Conservation (phyloP, 2,113 vertebrate genomes). For the Anthoscopus minutus region DNA sequence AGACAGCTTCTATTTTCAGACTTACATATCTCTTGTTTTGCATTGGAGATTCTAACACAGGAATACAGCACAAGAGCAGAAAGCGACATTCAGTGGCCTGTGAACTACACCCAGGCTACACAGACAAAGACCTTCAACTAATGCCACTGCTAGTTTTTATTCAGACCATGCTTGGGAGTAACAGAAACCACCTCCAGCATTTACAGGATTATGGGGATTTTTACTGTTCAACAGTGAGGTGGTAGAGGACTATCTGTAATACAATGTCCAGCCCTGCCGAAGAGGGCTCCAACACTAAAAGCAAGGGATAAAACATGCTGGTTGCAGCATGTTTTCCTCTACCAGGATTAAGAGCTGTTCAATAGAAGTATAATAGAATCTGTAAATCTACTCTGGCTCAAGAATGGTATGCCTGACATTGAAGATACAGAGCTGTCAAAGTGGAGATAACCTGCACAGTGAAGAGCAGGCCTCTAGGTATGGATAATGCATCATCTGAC, state of each 20-base stretch:
- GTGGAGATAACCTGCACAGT: constrained; percentile 51
- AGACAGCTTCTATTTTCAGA: not conserved
- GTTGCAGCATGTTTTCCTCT: constrained; percentile 65
- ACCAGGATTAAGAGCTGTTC: constrained; percentile 71
- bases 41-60: not conserved
- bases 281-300: constrained; percentile 39
- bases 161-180: not conserved
- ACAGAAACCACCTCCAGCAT: not conserved
- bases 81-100: not conserved
- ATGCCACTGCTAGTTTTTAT: not conserved
- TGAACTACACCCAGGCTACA: not conserved
- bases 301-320: constrained; percentile 67
- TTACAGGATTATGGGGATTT: not conserved
- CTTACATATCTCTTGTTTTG: not conserved
- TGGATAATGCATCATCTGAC: constrained; percentile 53
- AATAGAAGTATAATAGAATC: constrained; percentile 77
- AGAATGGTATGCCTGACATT: constrained; percentile 60
- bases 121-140: not conserved
- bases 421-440: constrained; percentile 69
- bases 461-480: constrained; percentile 29
- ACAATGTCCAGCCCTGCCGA: constrained; percentile 24
- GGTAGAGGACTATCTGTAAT: constrained; percentile 38
- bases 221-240: not conserved
- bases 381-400: constrained; percentile 73
- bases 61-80: not conserved